Base-by-base conservation (phyloP, 2,888 invertebrate genomes). In the Xestia rhomboidea region DNA sequence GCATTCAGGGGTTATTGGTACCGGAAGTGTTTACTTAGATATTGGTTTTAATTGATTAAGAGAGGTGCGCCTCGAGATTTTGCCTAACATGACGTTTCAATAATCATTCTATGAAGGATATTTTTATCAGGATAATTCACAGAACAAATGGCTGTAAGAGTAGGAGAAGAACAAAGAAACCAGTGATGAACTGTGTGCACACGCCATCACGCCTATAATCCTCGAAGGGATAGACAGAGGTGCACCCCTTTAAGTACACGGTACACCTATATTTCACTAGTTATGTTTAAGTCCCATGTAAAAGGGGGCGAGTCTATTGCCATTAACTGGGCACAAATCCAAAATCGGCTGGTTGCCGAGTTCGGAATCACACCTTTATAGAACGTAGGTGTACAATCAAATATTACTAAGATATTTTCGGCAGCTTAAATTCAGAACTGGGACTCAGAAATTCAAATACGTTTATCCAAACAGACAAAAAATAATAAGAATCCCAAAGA, bases 11-110 rank as follows among this genome's bases (percentile, higher is more conserved):
- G 41, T 62, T 44, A 64, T 60, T 66, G 69, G 54, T 67, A 67
- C 51, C 21, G 73, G 74, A 49, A 70, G 44, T 38, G 68, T 60
- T 49, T n/a, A 70, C 44, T 30, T 27, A 46, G 41, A 54, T 67
- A 38, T 57, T 60, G 21, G 44, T 60, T 13, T 77, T 76, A 77
- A 77, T 54, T 83, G 38, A 66, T 76, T 51, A 3, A 3, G 10
- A 41, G 34, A 63, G 2, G 13, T 57, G 13, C 49, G 49, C 6
- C 49, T 49, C 18, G 0, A 49, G 18, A 49, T 49, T 49, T 49
- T 49, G 18, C 6, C 2, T 41, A 41, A 10, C 41, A 49, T 49
- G 49, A 49, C 8, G 1, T 8, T 49, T 7, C 8, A 49, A 49
- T 49, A 49, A 21, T 21, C 21, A 49, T 49, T 8, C 0, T 49